Evolutionary conservation across 2,113 vertebrate genomes (phyloP), one percentile per base, ranked within the genome.

Genomic region (Bufo bufo): DNA sequence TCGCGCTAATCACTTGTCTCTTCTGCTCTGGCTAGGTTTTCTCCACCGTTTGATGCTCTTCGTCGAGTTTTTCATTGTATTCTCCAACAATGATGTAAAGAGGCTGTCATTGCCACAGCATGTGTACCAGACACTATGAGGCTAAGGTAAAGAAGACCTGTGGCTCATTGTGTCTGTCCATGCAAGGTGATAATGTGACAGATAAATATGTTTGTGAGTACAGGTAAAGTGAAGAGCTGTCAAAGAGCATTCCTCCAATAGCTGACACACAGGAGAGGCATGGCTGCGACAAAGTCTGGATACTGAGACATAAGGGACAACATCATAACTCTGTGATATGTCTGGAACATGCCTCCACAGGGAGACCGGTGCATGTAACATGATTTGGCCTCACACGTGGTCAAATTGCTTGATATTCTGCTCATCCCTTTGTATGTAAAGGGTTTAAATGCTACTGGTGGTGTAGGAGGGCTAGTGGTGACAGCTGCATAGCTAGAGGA

Each of bases 1-100:
- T 75, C 14, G 69, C 72, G 72, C 87, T 89, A 89, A 89, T 89
- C 87, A 89, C 87, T 89, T 89, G 87, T 89, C 87, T 89, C 72
- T 89, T 69, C 69, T 84, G 58, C 82, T 89, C 81, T 77, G 72
- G 54, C 86, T 82, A 20, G 86, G 82, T 66, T 88, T 89, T 84
- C 87, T 88, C 66, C 13, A 75, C 10, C 80, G 69, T 88, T 88
- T 88, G 80, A 88, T 77, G 80, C 87, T 65, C 81, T 88, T 88
- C 84, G 71, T 58, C 4, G 72, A 89, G 81, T 89, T 89, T 89
- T 84, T 84, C 87, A 89, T 84, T 84, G 81, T 89, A 78, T 84
- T 77, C 72, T 84, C 56, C 72, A 69, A 89, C 87, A 84, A 23
- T 84, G 87, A 89, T 89, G 87, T 83, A 84, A 77, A 75, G 72